Evolutionary conservation across 2,113 vertebrate genomes (phyloP), one percentile per base, ranked within the genome.

Genomic region (Neodon shergylaensis): DNA sequence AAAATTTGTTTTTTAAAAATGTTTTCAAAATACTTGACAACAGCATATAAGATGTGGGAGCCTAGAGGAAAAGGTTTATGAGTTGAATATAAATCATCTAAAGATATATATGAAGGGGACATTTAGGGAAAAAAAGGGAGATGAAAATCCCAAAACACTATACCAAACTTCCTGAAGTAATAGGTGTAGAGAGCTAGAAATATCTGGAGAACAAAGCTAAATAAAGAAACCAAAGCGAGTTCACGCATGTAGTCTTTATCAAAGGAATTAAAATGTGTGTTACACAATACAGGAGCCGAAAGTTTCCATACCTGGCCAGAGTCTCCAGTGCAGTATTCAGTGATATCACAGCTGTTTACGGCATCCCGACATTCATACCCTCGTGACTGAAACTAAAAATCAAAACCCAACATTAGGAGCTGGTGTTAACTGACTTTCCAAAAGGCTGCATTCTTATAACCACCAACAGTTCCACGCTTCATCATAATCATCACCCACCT

Each of bases 281-380:
- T 52, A 26, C 8, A 36, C 52, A 63, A 92, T 44, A 42, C 1
- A 42, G 66, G 36, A 76, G 33, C 28, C 33, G 77, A 52, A 7
- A 86, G 88, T n/a, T 76, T 86, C 90, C 47, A 52, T 98, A 99
- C 99, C 99, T 99, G 99, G 92, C 99, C 99, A 79, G 99, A 99
- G 98, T 99, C 99, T 89, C 99, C 99, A 76, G 99, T 98, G 98
- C 99, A 99, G 47, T 99, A 98, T 95, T 99, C 99, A 39, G 99
- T 99, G 97, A 99, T 99, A 86, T 99, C 99, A 98, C 99, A 99
- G 93, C 99, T 99, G 61, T 99, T 99, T 95, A 99, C 99, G 54
- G 99, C 99, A 0, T 99, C 99, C 83, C 99, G 99, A 95, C 99
- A 99, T 91, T 99, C 99, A 96, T 99, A 99, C 6, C 99, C 99